phyloP scores from a whole-genome alignment of 2,888 invertebrate genomes.

The Agriopis marginaria region DNA sequence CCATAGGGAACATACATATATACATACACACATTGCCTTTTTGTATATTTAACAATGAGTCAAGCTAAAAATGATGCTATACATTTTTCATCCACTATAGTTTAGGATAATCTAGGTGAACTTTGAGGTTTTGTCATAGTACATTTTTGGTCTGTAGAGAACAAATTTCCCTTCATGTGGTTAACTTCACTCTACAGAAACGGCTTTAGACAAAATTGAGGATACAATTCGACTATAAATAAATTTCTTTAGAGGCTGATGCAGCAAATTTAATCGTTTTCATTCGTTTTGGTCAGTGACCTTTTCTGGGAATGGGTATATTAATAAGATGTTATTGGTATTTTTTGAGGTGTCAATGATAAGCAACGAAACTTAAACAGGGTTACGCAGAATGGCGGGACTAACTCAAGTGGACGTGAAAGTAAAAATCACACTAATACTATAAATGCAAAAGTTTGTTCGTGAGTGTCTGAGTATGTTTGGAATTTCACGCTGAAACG shows the following conservation, averaged over 20 bases:
- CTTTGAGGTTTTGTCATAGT: background rate
- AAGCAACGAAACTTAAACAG: no score
- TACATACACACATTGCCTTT: no score
- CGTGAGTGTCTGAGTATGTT: no score
- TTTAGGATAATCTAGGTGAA: background rate
- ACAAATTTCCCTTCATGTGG: slow-evolving; percentile 38
- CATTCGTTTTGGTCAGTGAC: background rate
- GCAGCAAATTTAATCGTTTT: background rate
- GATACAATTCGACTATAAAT: background rate
- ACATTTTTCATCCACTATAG: background rate
- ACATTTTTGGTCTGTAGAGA: slow-evolving; percentile 24
- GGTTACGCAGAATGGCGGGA: no score
- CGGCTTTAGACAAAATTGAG: background rate
- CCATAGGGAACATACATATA: no score
- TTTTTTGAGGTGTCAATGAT: no score
- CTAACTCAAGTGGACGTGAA: no score
- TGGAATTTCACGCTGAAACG: no score
- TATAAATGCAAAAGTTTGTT: no score
- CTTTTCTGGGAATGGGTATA: no score
- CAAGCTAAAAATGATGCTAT: background rate
- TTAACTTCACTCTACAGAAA: slow-evolving; percentile 30
- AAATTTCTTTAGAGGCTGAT: background rate
- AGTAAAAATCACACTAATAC: no score
- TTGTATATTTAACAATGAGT: background rate
- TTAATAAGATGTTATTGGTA: no score